phyloP scores from a whole-genome alignment of 2,797 vertebrate genomes.

The Gastrophryne carolinensis region DNA sequence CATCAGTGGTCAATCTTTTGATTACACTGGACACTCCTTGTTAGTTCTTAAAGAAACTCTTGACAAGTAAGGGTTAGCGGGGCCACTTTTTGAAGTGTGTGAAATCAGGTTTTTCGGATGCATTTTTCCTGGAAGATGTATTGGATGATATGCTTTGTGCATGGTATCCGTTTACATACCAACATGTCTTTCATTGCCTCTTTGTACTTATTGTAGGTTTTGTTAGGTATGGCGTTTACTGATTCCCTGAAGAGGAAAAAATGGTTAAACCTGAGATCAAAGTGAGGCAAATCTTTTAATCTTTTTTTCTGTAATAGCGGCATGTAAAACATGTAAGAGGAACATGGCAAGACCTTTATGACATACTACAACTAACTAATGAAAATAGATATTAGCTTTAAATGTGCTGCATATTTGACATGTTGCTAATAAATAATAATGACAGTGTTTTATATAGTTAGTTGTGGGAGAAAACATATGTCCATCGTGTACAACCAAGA shows the following conservation, averaged over 20 bases:
- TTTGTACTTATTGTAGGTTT: neutral
- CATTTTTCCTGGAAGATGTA: neutral
- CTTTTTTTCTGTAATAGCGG: neutral
- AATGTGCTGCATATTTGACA: neutral
- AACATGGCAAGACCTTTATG: neutral
- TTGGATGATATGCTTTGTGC: neutral
- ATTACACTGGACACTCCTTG: too few relatives aligned
- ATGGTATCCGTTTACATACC: neutral
- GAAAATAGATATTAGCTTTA: neutral
- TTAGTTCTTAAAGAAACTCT: neutral
- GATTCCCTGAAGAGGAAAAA: conserved; percentile 1
- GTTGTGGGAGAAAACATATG: too few relatives aligned
- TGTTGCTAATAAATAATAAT: too few relatives aligned
- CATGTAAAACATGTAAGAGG: conserved; percentile 16
- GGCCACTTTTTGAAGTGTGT: neutral
- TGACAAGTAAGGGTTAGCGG: neutral
- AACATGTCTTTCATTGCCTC: neutral
- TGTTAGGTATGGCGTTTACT: neutral
- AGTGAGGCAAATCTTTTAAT: conserved; percentile 23
- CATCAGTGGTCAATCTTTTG: too few relatives aligned
- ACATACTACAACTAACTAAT: neutral
- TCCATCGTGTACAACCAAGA: too few relatives aligned
- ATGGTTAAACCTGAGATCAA: conserved; percentile 10
- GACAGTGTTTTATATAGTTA: too few relatives aligned
- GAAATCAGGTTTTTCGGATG: conserved; percentile 10